Percentiles rank a stretch among this genome's conserved stretches.
These are phyloP conservation scores for Homarus americanus DNA, from an alignment of 1,140 invertebrate species.

Conservation along the genomic window DNA sequence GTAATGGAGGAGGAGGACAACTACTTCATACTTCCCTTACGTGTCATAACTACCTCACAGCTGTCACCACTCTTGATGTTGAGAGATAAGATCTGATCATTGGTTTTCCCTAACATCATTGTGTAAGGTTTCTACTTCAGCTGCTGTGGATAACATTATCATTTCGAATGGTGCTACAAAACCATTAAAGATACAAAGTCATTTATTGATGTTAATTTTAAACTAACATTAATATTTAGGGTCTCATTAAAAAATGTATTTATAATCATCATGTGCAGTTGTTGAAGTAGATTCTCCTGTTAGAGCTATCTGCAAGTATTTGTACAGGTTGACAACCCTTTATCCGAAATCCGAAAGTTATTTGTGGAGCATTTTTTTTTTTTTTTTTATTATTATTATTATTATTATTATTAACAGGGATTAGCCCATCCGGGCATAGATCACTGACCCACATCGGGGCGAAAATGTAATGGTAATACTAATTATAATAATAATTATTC, in stretches of 20 bases:
- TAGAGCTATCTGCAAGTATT: background rate
- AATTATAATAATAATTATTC: too few species aligned
- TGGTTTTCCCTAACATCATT: background rate
- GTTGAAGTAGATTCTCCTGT: background rate
- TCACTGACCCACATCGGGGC: too few species aligned
- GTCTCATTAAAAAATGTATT: background rate
- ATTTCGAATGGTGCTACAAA: background rate
- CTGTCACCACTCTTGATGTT: conserved; percentile 53
- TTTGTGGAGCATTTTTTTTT: too few species aligned
- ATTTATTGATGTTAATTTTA: background rate
- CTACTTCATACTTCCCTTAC: conserved; percentile 62
- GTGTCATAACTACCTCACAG: conserved; percentile 59
- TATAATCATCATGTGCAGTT: background rate
- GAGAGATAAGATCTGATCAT: conserved; percentile 54
- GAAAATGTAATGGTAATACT: too few species aligned
- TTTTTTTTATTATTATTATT: too few species aligned
- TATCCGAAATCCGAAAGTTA: too few species aligned
- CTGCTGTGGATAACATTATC: background rate
- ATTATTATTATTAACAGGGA: too few species aligned
- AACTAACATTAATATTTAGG: background rate
- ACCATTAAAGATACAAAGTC: background rate
- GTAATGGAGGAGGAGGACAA: conserved; percentile 28
- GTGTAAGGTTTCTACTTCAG: background rate
- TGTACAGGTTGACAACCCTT: too few species aligned
- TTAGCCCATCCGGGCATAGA: too few species aligned